phyloP scores from a whole-genome alignment of 2,888 invertebrate species.

The Biston betularia region DNA sequence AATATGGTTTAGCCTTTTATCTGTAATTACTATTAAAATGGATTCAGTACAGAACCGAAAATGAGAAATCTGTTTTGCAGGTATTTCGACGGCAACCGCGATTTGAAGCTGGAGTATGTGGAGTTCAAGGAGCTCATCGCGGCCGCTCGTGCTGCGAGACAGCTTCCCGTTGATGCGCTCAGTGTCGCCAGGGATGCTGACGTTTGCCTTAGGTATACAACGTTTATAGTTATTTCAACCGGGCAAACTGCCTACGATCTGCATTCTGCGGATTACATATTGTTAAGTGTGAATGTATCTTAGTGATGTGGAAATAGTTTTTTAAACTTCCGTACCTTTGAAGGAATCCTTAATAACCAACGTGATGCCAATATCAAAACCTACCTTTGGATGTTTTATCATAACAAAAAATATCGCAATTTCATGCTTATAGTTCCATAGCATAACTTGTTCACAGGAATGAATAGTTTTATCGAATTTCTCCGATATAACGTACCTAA shows the following conservation, averaged over 20 bases:
- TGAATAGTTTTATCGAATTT: no score
- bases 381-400: no score
- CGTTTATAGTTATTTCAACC: not conserved
- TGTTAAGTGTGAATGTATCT: not conserved
- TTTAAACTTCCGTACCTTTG: no score
- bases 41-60: not conserved
- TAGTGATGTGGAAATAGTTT: no score
- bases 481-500: no score
- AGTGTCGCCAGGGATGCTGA: slow-evolving; percentile 85
- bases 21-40: no score
- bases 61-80: slow-evolving; percentile 55
- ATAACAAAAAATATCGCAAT: no score
- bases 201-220: slow-evolving; percentile 62
- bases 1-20: no score
- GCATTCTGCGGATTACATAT: not conserved
- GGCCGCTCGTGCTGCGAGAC: slow-evolving; percentile 83
- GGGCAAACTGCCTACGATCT: not conserved
- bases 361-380: no score
- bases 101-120: slow-evolving; percentile 80
- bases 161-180: slow-evolving; percentile 81
- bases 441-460: no score
- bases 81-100: slow-evolving; percentile 86
- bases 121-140: slow-evolving; percentile 87
- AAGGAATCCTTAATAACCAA: no score
- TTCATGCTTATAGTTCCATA: no score